A percentile compares a stretch with the other conserved stretches of the same genome.
Conservation (phyloP, 2,113 vertebrate genomes). For the Melozone crissalis region DNA sequence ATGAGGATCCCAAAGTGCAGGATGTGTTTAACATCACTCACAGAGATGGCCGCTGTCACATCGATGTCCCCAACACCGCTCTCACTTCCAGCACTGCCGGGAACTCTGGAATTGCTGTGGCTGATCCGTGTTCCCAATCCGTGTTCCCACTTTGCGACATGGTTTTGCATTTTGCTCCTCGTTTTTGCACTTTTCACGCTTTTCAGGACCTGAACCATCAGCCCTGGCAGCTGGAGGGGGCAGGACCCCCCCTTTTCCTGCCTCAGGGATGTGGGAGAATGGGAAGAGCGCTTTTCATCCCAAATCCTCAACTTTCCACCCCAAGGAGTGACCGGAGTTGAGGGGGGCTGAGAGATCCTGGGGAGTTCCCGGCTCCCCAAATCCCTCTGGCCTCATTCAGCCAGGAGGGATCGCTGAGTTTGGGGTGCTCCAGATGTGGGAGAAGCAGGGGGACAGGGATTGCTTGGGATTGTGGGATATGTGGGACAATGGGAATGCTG, state of each 20-base stretch:
- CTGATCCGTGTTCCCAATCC: background rate
- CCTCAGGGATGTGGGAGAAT: fast-evolving
- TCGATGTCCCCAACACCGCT: slow-evolving; percentile 25
- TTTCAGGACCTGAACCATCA: slow-evolving; percentile 15
- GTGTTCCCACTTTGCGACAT: background rate
- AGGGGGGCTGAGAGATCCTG: background rate
- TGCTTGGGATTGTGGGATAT: fast-evolving
- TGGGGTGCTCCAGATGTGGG: background rate
- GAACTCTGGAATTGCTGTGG: background rate
- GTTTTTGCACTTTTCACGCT: background rate
- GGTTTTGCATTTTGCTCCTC: slow-evolving; percentile 17
- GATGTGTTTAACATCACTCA: fast-evolving
- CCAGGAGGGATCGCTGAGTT: fast-evolving
- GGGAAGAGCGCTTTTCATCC: background rate
- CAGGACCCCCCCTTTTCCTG: background rate
- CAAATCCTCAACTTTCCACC: background rate
- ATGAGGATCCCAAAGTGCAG: background rate
- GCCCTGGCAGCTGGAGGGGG: background rate
- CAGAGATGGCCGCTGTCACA: background rate
- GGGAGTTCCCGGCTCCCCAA: background rate
- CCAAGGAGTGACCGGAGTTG: fast-evolving
- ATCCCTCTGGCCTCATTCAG: background rate
- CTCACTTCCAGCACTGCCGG: background rate
- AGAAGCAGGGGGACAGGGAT: background rate
- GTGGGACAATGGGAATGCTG: background rate